Base-by-base conservation (phyloP, 2,113 vertebrate species). In the Siphamia tubifer region DNA sequence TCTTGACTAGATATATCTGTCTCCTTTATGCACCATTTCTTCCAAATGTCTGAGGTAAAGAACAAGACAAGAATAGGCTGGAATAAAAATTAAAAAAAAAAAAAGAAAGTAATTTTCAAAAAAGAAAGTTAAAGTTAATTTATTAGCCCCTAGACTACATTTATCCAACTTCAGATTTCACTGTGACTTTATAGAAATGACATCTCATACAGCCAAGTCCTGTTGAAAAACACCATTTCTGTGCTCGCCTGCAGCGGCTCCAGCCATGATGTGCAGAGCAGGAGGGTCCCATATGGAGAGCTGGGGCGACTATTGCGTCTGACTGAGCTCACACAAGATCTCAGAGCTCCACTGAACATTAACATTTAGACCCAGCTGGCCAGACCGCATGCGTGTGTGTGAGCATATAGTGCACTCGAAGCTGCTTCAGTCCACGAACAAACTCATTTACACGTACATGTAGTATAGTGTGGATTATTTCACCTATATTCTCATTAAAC, bases 221-320 rank as follows among this genome's bases (percentile, higher is more conserved):
- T 8, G 55, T 53, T 57, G 55, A 28, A 60, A 48, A 62, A 70
- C 23, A 35, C 8, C 6, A 19, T 34, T 48, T 35, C 13, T 17
- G 38, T 61, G n/a, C n/a, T n/a, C 55, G 83, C 87, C 85, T 67
- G 58, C 74, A 77, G 87, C 64, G 47, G 52, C 58, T 69, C 44
- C 12, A 51, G 72, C 60, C 32, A 40, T 27, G 75, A 25, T 61
- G 73, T 36, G 48, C 66, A 16, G 66, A 63, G 67, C 43, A 64
- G 54, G 68, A 81, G 52, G 84, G 83, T 80, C 87, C 87, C 89
- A 90, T 87, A 90, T 89, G 89, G 88, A 80, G 74, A 62, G 73
- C 31, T 8, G 40, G 74, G 69, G 74, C 19, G 19, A 85, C 77
- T 70, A 81, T 71, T 68, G 52, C 70, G 52, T 77, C 77, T 80